These are phyloP conservation scores for Larimichthys crocea DNA, from an alignment of 2,113 vertebrate genomes.

Conservation along the genomic window DNA sequence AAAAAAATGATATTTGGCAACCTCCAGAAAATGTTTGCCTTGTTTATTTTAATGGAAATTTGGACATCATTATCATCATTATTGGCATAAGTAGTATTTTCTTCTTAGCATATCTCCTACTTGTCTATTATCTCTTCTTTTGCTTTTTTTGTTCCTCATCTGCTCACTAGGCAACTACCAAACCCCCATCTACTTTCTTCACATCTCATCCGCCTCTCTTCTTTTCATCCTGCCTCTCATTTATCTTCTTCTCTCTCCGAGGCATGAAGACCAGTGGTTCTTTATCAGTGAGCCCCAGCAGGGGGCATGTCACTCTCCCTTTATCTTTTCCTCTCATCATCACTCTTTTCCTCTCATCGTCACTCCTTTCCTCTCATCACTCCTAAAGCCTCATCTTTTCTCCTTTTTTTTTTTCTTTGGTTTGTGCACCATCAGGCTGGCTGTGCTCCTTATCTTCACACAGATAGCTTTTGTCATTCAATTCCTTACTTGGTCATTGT, in stretches of 20 bases:
- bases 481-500: constrained; percentile 17
- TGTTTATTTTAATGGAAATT: constrained; percentile 9
- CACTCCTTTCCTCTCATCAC: constrained; percentile 5
- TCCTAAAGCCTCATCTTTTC: constrained; percentile 19
- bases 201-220: constrained; percentile 50
- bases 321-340: constrained; percentile 45
- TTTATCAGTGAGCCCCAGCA: constrained; percentile 71
- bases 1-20: not conserved
- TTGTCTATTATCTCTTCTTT: constrained; percentile 16
- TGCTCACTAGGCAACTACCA: constrained; percentile 22
- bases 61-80: constrained; percentile 30
- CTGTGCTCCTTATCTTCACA: constrained; percentile 20
- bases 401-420: constrained; percentile 25
- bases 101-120: constrained; percentile 24
- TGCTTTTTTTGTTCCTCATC: not conserved
- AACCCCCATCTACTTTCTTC: constrained; percentile 37
- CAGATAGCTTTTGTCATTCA: constrained; percentile 34
- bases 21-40: not conserved
- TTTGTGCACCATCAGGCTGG: constrained; percentile 13
- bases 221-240: constrained; percentile 59
- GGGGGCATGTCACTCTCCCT: constrained; percentile 54
- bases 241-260: constrained; percentile 59
- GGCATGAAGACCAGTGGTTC: constrained; percentile 49
- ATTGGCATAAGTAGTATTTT: constrained; percentile 12
- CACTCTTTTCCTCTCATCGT: constrained; percentile 38